Evolutionary conservation across 2,888 invertebrate species (phyloP), one percentile per base, ranked within the genome.

Genomic region (Stenchaetothrips biformis): DNA sequence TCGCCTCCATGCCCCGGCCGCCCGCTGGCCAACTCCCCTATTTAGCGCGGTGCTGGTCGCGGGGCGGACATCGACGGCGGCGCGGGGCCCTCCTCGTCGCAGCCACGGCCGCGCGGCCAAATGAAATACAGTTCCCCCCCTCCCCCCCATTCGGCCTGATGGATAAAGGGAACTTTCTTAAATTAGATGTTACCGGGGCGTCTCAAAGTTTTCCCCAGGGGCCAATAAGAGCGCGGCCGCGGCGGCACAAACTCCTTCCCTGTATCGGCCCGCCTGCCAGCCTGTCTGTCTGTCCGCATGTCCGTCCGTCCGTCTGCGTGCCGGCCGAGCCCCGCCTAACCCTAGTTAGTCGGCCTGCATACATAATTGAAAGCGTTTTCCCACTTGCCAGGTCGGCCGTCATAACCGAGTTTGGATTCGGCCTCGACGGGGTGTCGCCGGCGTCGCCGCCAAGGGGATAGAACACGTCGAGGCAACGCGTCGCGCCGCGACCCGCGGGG

Each of bases 301-400:
- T 11, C 53, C 4, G 53, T 53, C 53, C 0, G 53, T 13, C 53
- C 16, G 53, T 74, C 67, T 25, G 67, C 25, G 53, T 13, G 53
- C 7, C 67, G 67, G 21, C 67, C 67, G 53, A 53, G 13, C 13
- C 53, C 16, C 18, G 59, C 59, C 25, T 7, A 25, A 74, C 67
- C 67, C 67, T 74, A 74, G 67, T 74, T 74, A 74, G 67, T 21
- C n/a, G 18, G 9, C 25, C 21, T 25, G 67, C 67, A 74, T 74
- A 74, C 67, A 74, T 74, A 74, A 74, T 74, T 74, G 67, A 74
- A 74, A 21, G 67, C 67, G 67, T 74, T 74, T 74, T 74, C 67
- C 67, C 67, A 74, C 67, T 74, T 74, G 67, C 25, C 67, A 74
- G 67, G 67, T 74, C 25, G 67, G 67, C 67, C 25, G 67, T 74